Percentiles rank a stretch among this genome's conserved stretches.
Conservation (phyloP, 2,888 invertebrate genomes). For the Torymus tubicola region DNA sequence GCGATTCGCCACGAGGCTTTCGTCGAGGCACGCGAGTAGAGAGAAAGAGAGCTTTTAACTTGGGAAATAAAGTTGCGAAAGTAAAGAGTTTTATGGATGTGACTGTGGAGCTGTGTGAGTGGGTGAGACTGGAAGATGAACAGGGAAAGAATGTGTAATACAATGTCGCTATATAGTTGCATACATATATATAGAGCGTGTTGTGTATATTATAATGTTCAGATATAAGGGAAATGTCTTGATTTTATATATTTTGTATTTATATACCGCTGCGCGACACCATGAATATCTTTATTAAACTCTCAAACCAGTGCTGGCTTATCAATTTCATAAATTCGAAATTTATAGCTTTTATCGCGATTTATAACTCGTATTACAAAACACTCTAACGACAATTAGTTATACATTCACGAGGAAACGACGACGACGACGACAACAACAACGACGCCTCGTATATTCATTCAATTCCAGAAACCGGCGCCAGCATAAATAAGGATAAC, state of each 20-base stretch:
- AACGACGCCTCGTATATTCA: too few relatives aligned
- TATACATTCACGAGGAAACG: too few relatives aligned
- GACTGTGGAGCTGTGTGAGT: neutral
- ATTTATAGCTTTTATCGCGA: too few relatives aligned
- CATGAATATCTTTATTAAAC: too few relatives aligned
- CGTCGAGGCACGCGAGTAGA: conserved; percentile 62
- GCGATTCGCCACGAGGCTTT: conserved; percentile 69
- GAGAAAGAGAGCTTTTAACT: conserved; percentile 52
- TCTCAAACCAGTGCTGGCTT: too few relatives aligned
- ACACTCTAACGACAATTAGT: neutral
- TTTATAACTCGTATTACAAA: too few relatives aligned
- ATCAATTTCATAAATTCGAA: too few relatives aligned
- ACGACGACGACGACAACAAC: too few relatives aligned
- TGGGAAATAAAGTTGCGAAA: conserved; percentile 33
- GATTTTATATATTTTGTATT: too few relatives aligned
- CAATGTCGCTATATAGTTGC: neutral
- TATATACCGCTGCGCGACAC: too few relatives aligned
- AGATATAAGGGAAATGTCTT: too few relatives aligned
- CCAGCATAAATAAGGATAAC: conserved; percentile 56
- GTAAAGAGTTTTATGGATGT: neutral
- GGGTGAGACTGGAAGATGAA: neutral
- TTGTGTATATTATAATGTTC: too few relatives aligned
- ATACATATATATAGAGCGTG: neutral
- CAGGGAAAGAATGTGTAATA: conserved; percentile 5
- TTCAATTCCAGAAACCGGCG: conserved; percentile 39